Percentiles rank a stretch among this genome's conserved stretches.
These are phyloP conservation scores for Dermochelys coriacea DNA, from an alignment of 2,797 vertebrate genomes.

Conservation along the genomic window DNA sequence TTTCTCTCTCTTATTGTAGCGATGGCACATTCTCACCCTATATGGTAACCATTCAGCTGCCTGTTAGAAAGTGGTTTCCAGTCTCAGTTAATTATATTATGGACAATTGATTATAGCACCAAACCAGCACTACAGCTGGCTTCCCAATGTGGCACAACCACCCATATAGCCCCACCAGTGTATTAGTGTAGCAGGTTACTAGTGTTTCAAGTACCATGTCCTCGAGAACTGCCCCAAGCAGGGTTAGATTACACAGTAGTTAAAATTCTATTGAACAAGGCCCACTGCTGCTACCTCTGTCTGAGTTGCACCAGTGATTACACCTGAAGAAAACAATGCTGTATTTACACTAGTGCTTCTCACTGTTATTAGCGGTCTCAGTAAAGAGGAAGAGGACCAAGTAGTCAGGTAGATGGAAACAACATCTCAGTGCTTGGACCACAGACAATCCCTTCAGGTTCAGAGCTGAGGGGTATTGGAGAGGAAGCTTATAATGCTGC, in stretches of 20 bases:
- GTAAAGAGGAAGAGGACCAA: background rate
- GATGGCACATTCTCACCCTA: background rate
- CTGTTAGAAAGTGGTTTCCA: background rate
- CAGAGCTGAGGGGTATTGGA: slow-evolving; percentile 37
- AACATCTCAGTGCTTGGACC: background rate
- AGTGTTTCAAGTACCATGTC: background rate
- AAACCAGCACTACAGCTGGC: background rate
- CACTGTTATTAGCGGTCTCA: background rate
- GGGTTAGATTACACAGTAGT: background rate
- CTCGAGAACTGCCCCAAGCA: rapidly evolving
- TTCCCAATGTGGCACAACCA: rapidly evolving
- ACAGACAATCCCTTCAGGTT: background rate
- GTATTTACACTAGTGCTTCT: background rate
- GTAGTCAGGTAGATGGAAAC: slow-evolving; percentile 11
- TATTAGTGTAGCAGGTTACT: background rate
- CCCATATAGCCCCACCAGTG: background rate
- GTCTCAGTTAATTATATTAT: background rate
- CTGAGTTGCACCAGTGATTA: background rate
- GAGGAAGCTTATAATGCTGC: slow-evolving; percentile 10
- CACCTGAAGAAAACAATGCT: rapidly evolving
- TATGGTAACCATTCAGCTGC: background rate
- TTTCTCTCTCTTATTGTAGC: no score
- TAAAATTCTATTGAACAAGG: background rate
- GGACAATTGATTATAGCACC: background rate
- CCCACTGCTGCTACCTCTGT: rapidly evolving